Evolutionary conservation across 1,140 invertebrate species (phyloP).

Genomic region (Drosophila ironensis): DNA sequence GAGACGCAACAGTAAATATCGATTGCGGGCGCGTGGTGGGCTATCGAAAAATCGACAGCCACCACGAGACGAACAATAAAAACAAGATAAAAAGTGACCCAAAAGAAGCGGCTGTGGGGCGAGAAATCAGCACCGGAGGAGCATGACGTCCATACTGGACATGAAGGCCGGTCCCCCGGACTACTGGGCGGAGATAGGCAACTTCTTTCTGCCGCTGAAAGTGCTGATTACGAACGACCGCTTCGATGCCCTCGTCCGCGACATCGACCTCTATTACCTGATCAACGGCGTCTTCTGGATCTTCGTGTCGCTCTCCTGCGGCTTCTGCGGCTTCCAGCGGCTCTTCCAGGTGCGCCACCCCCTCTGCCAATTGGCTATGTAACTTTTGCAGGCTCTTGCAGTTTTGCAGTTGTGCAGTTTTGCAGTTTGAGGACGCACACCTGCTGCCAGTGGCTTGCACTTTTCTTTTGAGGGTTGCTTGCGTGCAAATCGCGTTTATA

Average conservation of each 20-base stretch:
- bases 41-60: too few species aligned
- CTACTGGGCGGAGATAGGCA: constrained; percentile 74
- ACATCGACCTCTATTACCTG: constrained; percentile 77
- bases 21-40: too few species aligned
- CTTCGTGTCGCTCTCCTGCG: constrained; percentile 63
- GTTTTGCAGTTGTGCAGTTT: too few species aligned
- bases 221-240: constrained; percentile 75
- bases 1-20: too few species aligned
- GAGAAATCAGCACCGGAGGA: constrained; percentile 23
- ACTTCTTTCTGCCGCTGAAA: constrained; percentile 77
- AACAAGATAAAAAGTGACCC: background rate
- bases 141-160: constrained; percentile 72
- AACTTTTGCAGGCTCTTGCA: too few species aligned
- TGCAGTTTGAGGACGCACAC: too few species aligned
- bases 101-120: constrained; percentile 8
- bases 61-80: background rate
- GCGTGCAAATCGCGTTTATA: constrained; percentile 55
- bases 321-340: constrained; percentile 69
- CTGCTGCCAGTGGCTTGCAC: constrained; percentile 7
- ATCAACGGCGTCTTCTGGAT: constrained; percentile 79
- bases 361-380: background rate
- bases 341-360: constrained; percentile 65
- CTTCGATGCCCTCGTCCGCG: constrained; percentile 69
- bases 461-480: constrained; percentile 38
- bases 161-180: constrained; percentile 72